Percentiles rank a stretch among this genome's conserved stretches.
Conservation (phyloP, 1,140 invertebrate genomes). For the Periplaneta americana region DNA sequence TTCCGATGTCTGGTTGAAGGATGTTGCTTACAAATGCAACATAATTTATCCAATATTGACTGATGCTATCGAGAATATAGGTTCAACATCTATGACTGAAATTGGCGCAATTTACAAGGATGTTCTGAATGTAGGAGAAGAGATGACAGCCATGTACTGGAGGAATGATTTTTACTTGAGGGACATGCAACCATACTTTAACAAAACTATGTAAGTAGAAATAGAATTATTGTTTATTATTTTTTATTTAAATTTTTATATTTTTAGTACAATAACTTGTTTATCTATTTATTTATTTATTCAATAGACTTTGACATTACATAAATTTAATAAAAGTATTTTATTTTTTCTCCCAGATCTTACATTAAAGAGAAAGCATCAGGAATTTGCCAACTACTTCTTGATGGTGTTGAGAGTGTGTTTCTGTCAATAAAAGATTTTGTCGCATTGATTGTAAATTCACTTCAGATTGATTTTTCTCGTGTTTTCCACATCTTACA, state of each 20-base stretch:
- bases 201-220: slow-evolving; percentile 10
- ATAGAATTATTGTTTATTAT: not conserved
- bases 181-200: slow-evolving; percentile 2
- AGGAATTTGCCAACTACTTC: not conserved
- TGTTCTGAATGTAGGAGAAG: not conserved
- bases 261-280: too few species aligned
- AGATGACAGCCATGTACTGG: not conserved
- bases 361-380: not conserved
- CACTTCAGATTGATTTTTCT: not conserved
- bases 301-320: too few species aligned
- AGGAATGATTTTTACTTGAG: slow-evolving; percentile 15
- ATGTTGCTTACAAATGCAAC: not conserved
- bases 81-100: not conserved
- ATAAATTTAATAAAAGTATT: not conserved
- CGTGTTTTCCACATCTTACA: not conserved
- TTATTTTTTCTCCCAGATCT: not conserved
- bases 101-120: not conserved
- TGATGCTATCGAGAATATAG: not conserved
- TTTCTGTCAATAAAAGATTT: not conserved
- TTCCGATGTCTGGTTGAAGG: slow-evolving; percentile 8
- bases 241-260: too few species aligned
- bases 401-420: not conserved
- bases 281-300: too few species aligned
- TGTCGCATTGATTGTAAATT: not conserved
- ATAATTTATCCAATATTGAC: not conserved